These are phyloP conservation scores for Hirtodrosophila histrioides DNA, from an alignment of 2,888 invertebrate species.

Conservation along the genomic window DNA sequence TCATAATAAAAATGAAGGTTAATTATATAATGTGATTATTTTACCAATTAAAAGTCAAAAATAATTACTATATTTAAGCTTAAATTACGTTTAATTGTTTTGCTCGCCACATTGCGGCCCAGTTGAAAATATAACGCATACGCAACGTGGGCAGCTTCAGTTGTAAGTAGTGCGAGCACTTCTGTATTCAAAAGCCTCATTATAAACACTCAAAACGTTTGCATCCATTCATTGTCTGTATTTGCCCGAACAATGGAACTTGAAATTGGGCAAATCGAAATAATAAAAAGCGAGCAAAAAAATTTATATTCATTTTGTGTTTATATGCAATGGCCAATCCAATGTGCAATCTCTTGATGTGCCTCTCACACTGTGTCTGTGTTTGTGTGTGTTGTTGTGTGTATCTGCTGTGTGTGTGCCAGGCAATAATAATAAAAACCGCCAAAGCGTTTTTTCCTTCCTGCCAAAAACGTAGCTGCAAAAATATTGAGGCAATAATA, in stretches of 20 bases:
- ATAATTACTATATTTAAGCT: no score
- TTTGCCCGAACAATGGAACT: slow-evolving; percentile 11
- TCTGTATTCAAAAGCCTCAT: slow-evolving; percentile 33
- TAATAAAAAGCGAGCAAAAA: slow-evolving; percentile 23
- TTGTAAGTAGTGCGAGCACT: not conserved
- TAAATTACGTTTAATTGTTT: no score
- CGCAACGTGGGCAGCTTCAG: slow-evolving; percentile 29
- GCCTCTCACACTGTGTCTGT: no score
- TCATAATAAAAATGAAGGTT: no score
- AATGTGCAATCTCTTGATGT: slow-evolving; percentile 67
- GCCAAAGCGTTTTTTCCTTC: slow-evolving; percentile 64
- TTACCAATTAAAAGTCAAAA: no score
- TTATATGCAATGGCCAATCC: slow-evolving; percentile 64
- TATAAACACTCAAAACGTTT: slow-evolving; percentile 47
- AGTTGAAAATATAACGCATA: slow-evolving; percentile 35
- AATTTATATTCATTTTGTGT: slow-evolving; percentile 56
- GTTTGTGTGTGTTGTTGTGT: slow-evolving; percentile 15
- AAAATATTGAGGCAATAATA: slow-evolving; percentile 71
- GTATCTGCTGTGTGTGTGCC: slow-evolving; percentile 22
- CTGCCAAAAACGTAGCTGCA: slow-evolving; percentile 37
- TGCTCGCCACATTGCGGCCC: not conserved
- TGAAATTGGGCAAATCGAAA: not conserved
- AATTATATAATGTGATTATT: no score
- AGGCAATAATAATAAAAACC: slow-evolving; percentile 77
- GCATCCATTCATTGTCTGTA: slow-evolving; percentile 36